Conservation (phyloP, 2,797 vertebrate genomes). For the Lutra lutra region DNA sequence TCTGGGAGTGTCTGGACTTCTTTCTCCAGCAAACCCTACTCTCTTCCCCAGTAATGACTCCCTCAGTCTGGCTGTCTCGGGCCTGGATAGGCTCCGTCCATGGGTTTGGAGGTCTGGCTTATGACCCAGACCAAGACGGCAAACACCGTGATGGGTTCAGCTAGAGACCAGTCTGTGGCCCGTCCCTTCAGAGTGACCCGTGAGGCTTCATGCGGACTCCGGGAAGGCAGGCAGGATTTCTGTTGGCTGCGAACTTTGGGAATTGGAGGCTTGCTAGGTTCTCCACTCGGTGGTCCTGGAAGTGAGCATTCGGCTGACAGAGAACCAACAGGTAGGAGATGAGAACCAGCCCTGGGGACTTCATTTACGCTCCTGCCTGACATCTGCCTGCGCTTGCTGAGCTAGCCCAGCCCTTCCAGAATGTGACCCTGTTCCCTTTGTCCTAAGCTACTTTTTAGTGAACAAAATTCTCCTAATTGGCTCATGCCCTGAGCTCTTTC, state of each 20-base stretch:
- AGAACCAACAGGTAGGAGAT: neutral
- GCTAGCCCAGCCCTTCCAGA: neutral
- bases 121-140: neutral
- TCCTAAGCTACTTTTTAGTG: too few relatives aligned
- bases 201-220: neutral
- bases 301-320: neutral
- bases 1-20: neutral
- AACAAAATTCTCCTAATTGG: neutral
- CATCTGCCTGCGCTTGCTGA: neutral
- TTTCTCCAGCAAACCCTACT: neutral
- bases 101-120: too few relatives aligned
- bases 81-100: neutral
- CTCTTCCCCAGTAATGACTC: accelerated
- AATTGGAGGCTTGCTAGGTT: neutral
- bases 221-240: neutral
- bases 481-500: too few relatives aligned
- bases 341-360: neutral
- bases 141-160: neutral
- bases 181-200: accelerated
- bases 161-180: too few relatives aligned
- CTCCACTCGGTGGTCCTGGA: neutral
- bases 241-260: neutral
- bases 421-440: neutral
- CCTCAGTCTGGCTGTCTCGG: neutral
- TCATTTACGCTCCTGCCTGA: neutral